Evolutionary conservation across 2,888 invertebrate genomes (phyloP), one percentile per base, ranked within the genome.

Genomic region (Andrena bucephala): DNA sequence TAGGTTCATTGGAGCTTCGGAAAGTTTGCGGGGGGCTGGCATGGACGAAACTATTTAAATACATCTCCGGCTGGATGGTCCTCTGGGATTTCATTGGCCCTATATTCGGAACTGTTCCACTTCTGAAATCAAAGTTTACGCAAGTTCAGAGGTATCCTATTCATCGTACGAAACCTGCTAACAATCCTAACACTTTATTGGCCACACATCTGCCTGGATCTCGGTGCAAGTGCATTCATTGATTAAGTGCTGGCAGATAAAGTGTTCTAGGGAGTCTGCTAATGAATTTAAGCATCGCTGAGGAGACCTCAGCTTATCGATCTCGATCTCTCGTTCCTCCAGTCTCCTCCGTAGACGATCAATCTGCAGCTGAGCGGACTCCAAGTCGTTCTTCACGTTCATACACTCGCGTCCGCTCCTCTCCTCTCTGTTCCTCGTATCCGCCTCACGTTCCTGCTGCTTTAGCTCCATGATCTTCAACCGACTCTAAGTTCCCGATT

Each of bases 241-340:
- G 20, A 20, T 20, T 20, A 20, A 20, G 20, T 20, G 20, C 0
- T 20, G 20, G 4, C 42, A 13, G 42, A 42, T 42, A 4, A 42
- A 42, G 4, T 42, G 42, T 42, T 20, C 20, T 4, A 4, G 13
- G 42, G 13, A 4, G 13, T 0, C 42, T 42, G 42, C 42, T 42
- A 42, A 42, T 42, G 42, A 42, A 42, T 42, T 42, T 42, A 52
- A 63, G 13, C 24, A 42, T 10, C 13, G 27, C 27, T 27, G 6
- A 27, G 8, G 16, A 20, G 24, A 92, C 92, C 87, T 92, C 2
- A 92, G 77, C n/a, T 83, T 88, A 52, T 91, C 88, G 29, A 94
- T 90, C 76, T 92, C 93, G 16, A 90, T 89, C 62, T 94, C 93
- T n/a, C 91, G 89, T 71, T 93, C 92, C 0, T 89, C 90, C 29